Evolutionary conservation across 2,797 vertebrate genomes (phyloP).

Genomic region (Parotocinclus haroldoi): DNA sequence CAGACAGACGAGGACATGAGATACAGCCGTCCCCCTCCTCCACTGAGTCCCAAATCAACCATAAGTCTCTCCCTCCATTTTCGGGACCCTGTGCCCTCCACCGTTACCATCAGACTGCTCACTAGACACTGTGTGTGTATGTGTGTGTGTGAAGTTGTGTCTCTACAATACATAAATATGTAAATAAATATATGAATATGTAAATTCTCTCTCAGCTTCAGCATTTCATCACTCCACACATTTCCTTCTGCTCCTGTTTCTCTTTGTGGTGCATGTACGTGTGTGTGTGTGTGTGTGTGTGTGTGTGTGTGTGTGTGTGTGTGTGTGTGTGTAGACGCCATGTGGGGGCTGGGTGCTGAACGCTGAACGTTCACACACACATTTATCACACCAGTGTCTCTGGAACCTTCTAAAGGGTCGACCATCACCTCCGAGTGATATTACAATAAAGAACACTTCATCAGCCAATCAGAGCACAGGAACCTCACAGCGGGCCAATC

Average conservation of each 20-base stretch:
- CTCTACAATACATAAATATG: conserved; percentile 4
- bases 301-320: conserved; percentile 27
- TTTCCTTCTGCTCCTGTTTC: neutral
- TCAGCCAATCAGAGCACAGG: conserved; percentile 63
- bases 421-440: conserved; percentile 56
- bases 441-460: conserved; percentile 67
- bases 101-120: no score
- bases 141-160: conserved; percentile 16
- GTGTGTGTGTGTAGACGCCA: conserved; percentile 7
- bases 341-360: conserved; percentile 10
- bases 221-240: neutral
- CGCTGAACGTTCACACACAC: conserved; percentile 48
- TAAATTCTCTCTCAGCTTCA: neutral
- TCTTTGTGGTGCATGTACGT: conserved; percentile 14
- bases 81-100: no score
- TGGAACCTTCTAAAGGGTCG: conserved; percentile 66
- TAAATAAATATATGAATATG: neutral
- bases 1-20: no score
- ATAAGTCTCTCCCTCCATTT: no score
- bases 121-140: neutral
- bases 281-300: conserved; percentile 17
- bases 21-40: no score
- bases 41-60: no score
- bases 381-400: conserved; percentile 71
- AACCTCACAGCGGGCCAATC: conserved; percentile 39